phyloP scores from a whole-genome alignment of 2,797 vertebrate species.

The Periparus ater region DNA sequence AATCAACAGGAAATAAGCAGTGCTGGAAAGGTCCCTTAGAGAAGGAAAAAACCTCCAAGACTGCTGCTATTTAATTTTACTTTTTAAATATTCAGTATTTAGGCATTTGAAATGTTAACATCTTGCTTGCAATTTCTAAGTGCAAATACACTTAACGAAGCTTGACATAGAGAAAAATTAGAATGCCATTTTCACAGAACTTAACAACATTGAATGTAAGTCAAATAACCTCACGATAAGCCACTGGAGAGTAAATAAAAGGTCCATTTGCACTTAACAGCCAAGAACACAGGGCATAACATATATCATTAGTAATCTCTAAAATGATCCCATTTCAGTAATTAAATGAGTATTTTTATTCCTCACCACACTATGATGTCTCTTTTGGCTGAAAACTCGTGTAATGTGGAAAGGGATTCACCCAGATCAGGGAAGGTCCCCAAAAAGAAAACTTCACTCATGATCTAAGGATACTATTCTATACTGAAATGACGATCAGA shows the following conservation, averaged over 20 bases:
- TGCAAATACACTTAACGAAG: constrained; percentile 49
- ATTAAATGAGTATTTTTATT: background rate
- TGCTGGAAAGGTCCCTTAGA: constrained; percentile 25
- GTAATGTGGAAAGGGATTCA: background rate
- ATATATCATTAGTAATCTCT: background rate
- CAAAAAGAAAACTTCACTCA: background rate
- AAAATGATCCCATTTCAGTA: background rate
- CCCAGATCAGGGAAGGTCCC: background rate
- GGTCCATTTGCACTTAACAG: background rate
- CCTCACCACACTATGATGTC: background rate
- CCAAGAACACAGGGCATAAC: background rate
- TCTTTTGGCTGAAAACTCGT: background rate
- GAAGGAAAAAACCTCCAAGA: background rate
- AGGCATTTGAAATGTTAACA: constrained; percentile 16
- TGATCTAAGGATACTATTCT: background rate
- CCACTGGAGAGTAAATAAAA: constrained; percentile 22
- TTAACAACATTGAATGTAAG: constrained; percentile 19
- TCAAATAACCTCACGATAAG: background rate
- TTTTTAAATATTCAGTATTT: background rate
- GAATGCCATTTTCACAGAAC: constrained; percentile 9
- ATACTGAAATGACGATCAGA: background rate
- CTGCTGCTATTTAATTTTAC: background rate
- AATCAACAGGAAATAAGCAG: constrained; percentile 58
- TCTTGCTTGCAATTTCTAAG: constrained; percentile 25
- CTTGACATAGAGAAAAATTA: constrained; percentile 36